These are phyloP conservation scores for Anthopleura xanthogrammica DNA, from an alignment of 92 coral and sea anemone species.

Conservation along the genomic window DNA sequence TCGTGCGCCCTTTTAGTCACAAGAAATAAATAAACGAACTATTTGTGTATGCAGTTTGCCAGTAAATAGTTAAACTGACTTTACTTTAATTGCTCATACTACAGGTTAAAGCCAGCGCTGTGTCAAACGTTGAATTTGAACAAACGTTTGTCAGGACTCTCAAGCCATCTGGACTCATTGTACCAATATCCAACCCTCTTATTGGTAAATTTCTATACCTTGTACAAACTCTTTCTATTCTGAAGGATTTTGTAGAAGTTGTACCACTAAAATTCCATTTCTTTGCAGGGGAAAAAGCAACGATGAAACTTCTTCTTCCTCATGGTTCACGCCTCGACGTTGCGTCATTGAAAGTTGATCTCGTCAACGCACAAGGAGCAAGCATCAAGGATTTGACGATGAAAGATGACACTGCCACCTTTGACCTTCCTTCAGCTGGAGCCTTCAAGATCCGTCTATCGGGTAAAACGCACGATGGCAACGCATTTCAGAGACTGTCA, in stretches of 20 bases:
- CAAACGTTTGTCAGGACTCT: too few species aligned
- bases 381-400: conserved; percentile 22
- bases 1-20: too few species aligned
- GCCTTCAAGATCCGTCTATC: conserved; percentile 57
- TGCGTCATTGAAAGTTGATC: conserved; percentile 31
- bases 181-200: too few species aligned
- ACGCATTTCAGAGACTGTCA: conserved; percentile 58
- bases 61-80: too few species aligned
- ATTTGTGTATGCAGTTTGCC: too few species aligned
- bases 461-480: conserved; percentile 41
- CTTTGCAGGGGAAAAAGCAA: conserved; percentile 51
- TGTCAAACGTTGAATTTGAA: too few species aligned
- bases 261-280: too few species aligned
- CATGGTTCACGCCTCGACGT: conserved; percentile 39
- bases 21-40: too few species aligned
- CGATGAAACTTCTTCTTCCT: conserved; percentile 51
- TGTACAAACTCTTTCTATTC: conserved; percentile 46
- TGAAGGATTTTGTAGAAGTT: too few species aligned
- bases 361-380: conserved; percentile 33
- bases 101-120: too few species aligned
- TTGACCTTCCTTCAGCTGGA: conserved; percentile 27
- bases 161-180: too few species aligned
- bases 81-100: too few species aligned
- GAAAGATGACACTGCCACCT: conserved; percentile 44
- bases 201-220: conserved; percentile 28